Evolutionary conservation across 1,140 invertebrate genomes (phyloP), one percentile per base, ranked within the genome.

Genomic region (Stenopsyche tienmushanensis): DNA sequence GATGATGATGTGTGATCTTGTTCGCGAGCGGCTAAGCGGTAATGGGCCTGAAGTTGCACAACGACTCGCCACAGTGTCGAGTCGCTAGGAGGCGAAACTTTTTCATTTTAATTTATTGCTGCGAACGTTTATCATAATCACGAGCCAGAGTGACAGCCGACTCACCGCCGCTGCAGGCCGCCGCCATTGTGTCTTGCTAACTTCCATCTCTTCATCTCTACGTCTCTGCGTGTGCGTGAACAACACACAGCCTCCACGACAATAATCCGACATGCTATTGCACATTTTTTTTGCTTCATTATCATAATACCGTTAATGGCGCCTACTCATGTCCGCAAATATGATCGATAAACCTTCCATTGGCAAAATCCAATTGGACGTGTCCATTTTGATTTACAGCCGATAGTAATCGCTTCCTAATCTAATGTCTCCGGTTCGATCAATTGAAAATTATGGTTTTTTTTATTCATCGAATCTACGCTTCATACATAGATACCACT

Each of bases 81-180:
- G 52, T 24, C 64, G 52, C 63, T 58, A 17, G 62, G 24, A 65
- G 63, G 66, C 66, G 58, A 69, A 66, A 69, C 59, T 69, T 65
- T 69, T 69, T 69, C 67, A 69, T 65, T 65, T 65, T 69, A 70
- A 70, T 70, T 70, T 70, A 70, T 70, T 44, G 42, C 64, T 42
- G 49, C 20, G 65, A 34, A 67, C 68, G 68, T 70, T 70, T 67
- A 67, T 70, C 68, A 70, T 70, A 70, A 70, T 70, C 68, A 70
- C 68, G 59, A 55, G 62, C 68, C 10, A 57, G 68, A 64, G 49
- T 70, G 65, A 67, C 68, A 64, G 68, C 68, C 62, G 65, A 57
- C 65, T 49, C 42, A 18, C 58, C 54, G 55, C 65, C 60, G 44
- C 64, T 24, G 45, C 53, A 15, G 58, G 20, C 21, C 44, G 44